Evolutionary conservation across 2,113 vertebrate genomes (phyloP), one percentile per base, ranked within the genome.

Genomic region (Hippocampus comes): DNA sequence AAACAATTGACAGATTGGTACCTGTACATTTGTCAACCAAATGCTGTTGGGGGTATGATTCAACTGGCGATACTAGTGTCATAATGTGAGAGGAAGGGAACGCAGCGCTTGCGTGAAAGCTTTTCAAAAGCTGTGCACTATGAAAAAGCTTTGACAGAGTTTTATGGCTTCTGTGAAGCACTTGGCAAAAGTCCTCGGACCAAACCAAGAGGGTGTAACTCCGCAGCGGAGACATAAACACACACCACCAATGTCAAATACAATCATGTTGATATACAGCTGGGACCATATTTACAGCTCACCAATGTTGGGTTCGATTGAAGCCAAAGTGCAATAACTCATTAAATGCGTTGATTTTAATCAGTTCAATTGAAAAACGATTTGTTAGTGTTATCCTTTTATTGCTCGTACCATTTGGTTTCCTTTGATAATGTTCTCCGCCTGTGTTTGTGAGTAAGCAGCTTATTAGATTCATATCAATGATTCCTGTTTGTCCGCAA

Each of bases 21-120:
- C 30, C 2, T 63, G 21, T 57, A 57, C 27, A 38, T 34, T 30
- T 61, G 59, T 30, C 27, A 59, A 0, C 23, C 23, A 59, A 59
- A 59, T 5, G 6, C 69, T 49, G 46, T 67, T 73, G 70, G 48
- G 78, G 78, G 79, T 78, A 75, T 69, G 11, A 69, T 67, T 76
- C 81, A 90, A 82, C 76, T 83, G 86, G 82, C 63, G 73, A 81
- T 77, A 82, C 73, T 76, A 85, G 79, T 77, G 80, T 77, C 79
- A 83, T 89, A 86, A 89, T 80, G 68, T 85, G 82, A 74, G 67
- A 48, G 21, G 76, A 66, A 55, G 46, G 61, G 70, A 64, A 15
- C 48, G 71, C 70, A 64, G 68, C 59, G 68, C 34, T 60, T 66
- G 59, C 67, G 86, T 79, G 82, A 89, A 83, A 27, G 66, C 67